Conservation (phyloP, 2,797 vertebrate species). For the Syngnathus acus region DNA sequence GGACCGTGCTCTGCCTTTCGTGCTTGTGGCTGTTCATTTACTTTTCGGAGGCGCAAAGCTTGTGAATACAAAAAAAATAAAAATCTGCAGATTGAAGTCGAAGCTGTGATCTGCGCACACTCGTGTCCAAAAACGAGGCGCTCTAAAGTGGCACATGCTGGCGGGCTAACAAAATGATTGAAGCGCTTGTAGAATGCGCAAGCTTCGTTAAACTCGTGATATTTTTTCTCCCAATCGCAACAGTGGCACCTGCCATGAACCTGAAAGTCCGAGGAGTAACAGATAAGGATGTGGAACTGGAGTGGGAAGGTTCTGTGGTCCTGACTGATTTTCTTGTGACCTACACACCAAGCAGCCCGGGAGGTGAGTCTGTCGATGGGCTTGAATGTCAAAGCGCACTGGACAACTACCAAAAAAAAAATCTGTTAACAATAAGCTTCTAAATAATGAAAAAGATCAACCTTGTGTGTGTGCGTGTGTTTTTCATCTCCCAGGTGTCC, state of each 20-base stretch:
- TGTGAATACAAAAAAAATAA: not conserved
- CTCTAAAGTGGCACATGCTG: too few species aligned
- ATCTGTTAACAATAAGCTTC: not conserved
- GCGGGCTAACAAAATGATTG: not conserved
- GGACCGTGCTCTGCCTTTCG: conserved; percentile 30
- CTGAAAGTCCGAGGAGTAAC: conserved; percentile 78
- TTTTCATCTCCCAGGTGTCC: conserved; percentile 60
- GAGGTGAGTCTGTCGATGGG: conserved; percentile 43
- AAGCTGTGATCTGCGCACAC: too few species aligned
- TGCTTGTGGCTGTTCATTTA: conserved; percentile 25
- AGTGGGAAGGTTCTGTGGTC: conserved; percentile 82
- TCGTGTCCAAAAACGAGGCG: too few species aligned
- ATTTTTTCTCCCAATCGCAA: not conserved
- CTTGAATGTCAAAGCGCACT: not conserved
- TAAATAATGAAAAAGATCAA: not conserved
- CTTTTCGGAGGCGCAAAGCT: conserved; percentile 14
- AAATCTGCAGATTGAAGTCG: not conserved
- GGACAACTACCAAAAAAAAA: not conserved
- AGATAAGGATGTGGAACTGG: conserved; percentile 81
- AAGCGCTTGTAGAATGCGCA: not conserved
- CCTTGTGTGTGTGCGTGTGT: not conserved
- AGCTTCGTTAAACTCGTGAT: not conserved
- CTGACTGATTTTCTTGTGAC: conserved; percentile 88
- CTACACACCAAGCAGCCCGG: conserved; percentile 76
- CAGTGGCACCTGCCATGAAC: conserved; percentile 86